A percentile compares a stretch with the other conserved stretches of the same genome.
These are phyloP conservation scores for Eretmocerus hayati DNA, from an alignment of 2,888 invertebrate species.

Conservation along the genomic window DNA sequence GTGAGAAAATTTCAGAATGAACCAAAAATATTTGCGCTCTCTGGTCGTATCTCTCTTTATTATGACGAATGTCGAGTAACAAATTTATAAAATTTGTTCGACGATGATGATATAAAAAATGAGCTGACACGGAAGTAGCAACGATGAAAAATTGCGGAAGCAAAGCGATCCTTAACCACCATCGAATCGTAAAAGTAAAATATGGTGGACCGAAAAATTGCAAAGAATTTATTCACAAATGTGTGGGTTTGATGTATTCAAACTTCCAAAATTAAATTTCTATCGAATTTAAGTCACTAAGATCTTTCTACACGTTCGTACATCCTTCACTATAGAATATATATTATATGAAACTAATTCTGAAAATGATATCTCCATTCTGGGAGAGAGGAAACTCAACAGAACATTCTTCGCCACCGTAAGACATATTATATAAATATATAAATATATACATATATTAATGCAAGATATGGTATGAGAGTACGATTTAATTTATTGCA, in stretches of 20 bases:
- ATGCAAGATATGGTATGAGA: slow-evolving; percentile 29
- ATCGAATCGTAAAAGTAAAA: no score
- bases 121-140: no score
- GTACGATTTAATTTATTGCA: slow-evolving; percentile 41
- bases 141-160: no score
- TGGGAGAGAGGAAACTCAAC: slow-evolving; percentile 29
- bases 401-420: slow-evolving; percentile 40
- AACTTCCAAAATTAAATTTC: slow-evolving; percentile 34
- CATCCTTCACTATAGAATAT: slow-evolving; percentile 42
- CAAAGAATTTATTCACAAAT: slow-evolving; percentile 12
- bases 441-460: slow-evolving; percentile 31
- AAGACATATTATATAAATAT: slow-evolving; percentile 25
- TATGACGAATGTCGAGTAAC: slow-evolving; percentile 37
- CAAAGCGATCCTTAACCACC: no score
- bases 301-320: slow-evolving; percentile 47
- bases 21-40: slow-evolving; percentile 32
- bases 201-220: slow-evolving; percentile 1
- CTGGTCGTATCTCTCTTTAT: slow-evolving; percentile 40
- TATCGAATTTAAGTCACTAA: slow-evolving; percentile 45
- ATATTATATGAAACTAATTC: slow-evolving; percentile 35
- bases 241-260: no score
- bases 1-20: slow-evolving; percentile 5
- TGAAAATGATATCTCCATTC: slow-evolving; percentile 27
- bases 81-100: slow-evolving; percentile 17
- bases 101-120: slow-evolving; percentile 17